Evolutionary conservation across 2,113 vertebrate genomes (phyloP).

Genomic region (Hoplias malabaricus): DNA sequence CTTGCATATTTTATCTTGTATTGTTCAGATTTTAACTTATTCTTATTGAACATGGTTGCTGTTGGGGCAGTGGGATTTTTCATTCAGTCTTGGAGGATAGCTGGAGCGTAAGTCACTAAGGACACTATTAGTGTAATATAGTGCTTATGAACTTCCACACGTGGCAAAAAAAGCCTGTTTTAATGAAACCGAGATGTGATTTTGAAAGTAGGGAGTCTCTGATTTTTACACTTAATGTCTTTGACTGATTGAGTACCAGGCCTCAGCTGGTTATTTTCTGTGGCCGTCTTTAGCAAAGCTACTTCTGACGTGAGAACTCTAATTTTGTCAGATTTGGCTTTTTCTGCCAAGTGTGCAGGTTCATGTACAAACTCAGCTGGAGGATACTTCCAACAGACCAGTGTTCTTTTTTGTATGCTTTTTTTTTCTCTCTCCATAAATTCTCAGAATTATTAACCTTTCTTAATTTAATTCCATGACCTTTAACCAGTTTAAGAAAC

Average conservation of each 20-base stretch:
- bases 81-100: neutral
- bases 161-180: neutral
- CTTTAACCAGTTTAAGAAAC: slow-evolving; percentile 4
- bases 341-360: neutral
- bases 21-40: slow-evolving; percentile 52
- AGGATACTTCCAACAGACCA: neutral
- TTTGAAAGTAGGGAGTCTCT: no score
- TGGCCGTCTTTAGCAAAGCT: neutral
- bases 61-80: neutral
- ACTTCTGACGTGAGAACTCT: neutral
- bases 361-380: neutral
- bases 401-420: neutral
- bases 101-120: slow-evolving; percentile 2
- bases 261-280: neutral
- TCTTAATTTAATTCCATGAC: neutral
- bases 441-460: neutral
- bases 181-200: neutral
- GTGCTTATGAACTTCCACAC: slow-evolving; percentile 14
- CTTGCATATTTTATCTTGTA: slow-evolving; percentile 41
- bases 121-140: neutral
- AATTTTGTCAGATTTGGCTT: neutral
- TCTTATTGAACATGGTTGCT: slow-evolving; percentile 32
- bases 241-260: neutral
- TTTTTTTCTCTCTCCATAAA: neutral
- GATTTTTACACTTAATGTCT: neutral